Percentiles rank a stretch among this genome's conserved stretches.
phyloP scores from a whole-genome alignment of 2,113 vertebrate genomes.

The Thunnus thynnus region DNA sequence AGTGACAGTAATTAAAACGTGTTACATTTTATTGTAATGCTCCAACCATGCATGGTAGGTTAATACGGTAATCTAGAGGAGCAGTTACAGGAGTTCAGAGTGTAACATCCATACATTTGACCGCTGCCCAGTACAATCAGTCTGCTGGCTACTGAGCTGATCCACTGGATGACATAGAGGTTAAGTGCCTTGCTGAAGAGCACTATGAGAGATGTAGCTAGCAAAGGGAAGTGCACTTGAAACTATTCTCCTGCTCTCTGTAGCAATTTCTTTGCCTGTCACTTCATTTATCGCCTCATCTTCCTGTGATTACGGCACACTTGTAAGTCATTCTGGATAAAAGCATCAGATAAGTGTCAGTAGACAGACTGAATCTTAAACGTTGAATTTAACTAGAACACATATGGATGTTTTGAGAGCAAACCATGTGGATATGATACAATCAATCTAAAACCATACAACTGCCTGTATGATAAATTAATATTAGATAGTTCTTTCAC shows the following conservation, averaged over 20 bases:
- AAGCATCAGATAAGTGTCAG: not conserved
- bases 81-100: not conserved
- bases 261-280: not conserved
- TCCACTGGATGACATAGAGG: not conserved
- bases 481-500: not conserved
- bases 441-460: not conserved
- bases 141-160: not conserved
- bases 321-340: slow-evolving; percentile 10
- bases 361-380: not conserved
- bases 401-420: not conserved
- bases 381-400: not conserved
- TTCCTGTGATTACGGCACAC: not conserved
- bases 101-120: slow-evolving; percentile 3
- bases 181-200: slow-evolving; percentile 32
- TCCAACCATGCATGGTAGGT: not conserved
- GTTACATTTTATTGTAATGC: not conserved
- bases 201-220: not conserved
- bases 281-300: slow-evolving; percentile 2
- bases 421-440: not conserved
- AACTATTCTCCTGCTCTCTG: slow-evolving; percentile 5
- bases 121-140: slow-evolving; percentile 3
- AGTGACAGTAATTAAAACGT: not conserved
- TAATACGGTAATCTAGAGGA: not conserved
- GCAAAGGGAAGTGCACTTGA: slow-evolving; percentile 18
- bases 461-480: not conserved